A percentile compares a stretch with the other conserved stretches of the same genome.
phyloP scores from a whole-genome alignment of 64 coral and sea anemone genomes.

The Hydrozoanthus tunicans region DNA sequence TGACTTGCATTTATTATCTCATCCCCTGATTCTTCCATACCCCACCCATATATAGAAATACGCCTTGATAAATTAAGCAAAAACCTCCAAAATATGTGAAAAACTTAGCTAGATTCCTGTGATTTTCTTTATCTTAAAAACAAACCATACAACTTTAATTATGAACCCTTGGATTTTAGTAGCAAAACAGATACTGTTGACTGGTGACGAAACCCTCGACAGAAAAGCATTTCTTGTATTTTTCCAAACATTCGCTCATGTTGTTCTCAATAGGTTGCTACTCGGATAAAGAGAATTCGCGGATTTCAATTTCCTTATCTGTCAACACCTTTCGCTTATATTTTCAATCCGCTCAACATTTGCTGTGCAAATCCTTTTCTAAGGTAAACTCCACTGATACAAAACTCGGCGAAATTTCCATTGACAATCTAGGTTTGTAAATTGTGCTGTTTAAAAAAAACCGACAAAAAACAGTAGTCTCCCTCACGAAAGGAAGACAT shows the following conservation, averaged over 20 bases:
- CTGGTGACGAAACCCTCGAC: background rate
- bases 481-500: conserved; percentile 2
- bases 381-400: conserved; percentile 12
- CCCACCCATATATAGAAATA: conserved; percentile 65
- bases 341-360: conserved; percentile 3
- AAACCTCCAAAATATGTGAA: conserved; percentile 59
- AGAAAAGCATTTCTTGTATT: conserved; percentile 26
- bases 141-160: background rate
- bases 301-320: conserved; percentile 32
- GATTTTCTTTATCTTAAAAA: conserved; percentile 15
- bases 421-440: background rate
- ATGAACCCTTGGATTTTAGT: conserved; percentile 1
- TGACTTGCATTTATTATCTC: conserved; percentile 62
- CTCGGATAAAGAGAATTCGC: conserved; percentile 37
- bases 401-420: background rate
- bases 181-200: conserved; percentile 23
- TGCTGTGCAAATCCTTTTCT: background rate
- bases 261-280: conserved; percentile 15
- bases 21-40: conserved; percentile 10
- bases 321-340: conserved; percentile 39
- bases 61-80: conserved; percentile 28
- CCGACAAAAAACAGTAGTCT: background rate
- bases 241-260: conserved; percentile 33
- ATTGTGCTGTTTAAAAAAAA: background rate
- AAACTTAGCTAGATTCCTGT: conserved; percentile 62